Percentiles rank a stretch among this genome's conserved stretches.
Conservation (phyloP, 1,140 invertebrate genomes). For the Pachyrhynchus sulphureomaculatus region DNA sequence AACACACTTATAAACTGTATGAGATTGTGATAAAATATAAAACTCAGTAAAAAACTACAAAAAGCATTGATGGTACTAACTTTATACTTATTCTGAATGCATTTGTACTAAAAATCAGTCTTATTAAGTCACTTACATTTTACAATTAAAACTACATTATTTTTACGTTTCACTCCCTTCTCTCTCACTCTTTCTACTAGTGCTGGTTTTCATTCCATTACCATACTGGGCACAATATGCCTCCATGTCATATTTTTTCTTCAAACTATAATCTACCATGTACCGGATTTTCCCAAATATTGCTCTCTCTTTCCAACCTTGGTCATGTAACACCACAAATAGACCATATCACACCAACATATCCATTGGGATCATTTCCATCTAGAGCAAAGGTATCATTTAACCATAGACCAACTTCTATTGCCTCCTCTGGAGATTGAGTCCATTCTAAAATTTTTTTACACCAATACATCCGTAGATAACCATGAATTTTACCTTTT, state of each 20-base stretch:
- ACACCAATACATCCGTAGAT: constrained; percentile 93
- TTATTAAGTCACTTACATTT: too few species aligned
- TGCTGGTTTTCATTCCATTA: not conserved
- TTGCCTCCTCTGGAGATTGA: constrained; percentile 71
- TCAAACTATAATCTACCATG: constrained; percentile 90
- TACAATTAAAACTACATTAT: not conserved
- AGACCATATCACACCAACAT: constrained; percentile 92
- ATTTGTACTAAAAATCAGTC: too few species aligned
- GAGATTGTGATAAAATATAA: too few species aligned
- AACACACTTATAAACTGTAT: too few species aligned
- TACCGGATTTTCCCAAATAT: constrained; percentile 91
- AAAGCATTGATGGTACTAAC: too few species aligned
- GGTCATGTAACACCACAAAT: constrained; percentile 89
- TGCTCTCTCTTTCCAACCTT: constrained; percentile 82
- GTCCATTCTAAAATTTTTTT: constrained; percentile 93
- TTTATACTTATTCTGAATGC: too few species aligned
- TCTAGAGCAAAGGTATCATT: constrained; percentile 89
- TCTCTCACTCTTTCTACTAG: not conserved
- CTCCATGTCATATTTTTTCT: constrained; percentile 82
- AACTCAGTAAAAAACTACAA: too few species aligned
- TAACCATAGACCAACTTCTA: constrained; percentile 75
- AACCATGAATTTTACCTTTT: constrained; percentile 91
- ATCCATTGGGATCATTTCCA: constrained; percentile 87
- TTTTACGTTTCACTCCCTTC: not conserved
- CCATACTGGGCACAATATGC: constrained; percentile 55